Evolutionary conservation across 2,113 vertebrate genomes (phyloP), one percentile per base, ranked within the genome.

Genomic region (Megalops atlanticus): DNA sequence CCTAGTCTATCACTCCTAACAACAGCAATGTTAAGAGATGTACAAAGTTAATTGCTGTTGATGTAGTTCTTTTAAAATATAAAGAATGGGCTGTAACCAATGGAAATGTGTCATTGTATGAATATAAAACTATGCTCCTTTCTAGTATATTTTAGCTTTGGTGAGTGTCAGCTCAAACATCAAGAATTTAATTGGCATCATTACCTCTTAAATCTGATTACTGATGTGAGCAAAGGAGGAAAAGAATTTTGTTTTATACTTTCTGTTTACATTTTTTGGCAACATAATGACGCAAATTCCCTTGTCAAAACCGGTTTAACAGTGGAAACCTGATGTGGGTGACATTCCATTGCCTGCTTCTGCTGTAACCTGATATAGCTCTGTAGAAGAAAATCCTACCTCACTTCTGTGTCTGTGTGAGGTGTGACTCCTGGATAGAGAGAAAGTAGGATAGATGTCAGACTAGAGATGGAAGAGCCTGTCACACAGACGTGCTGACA

Each of bases 281-380:
- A n/a, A 5, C 54, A 58, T 58, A 24, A 58, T 24, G 24, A 16
- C 16, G 1, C 47, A 24, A 77, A 36, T 35, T 21, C 2, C 45
- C 35, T 76, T 70, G 35, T 24, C 33, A 1, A 2, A 58, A n/a
- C 64, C 24, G 27, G 18, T 15, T 52, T 64, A 15, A n/a, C n/a
- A 36, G 76, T 52, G 0, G 35, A 14, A 21, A 82, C 83, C 81
- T 86, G 87, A 83, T 83, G 72, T 39, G n/a, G 24, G 10, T 8
- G 5, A 38, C 74, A 83, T 84, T 79, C 40, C 21, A 45, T 2
- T 72, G 21, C 81, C 84, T 87, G 36, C 83, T 10, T 85, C 64
- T 71, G 82, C 3, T 78, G 79, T 91, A 52, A 84, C 54, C 27
- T 82, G 68, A 84, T 31, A 79, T 84, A 33, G 1, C 0, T 39